phyloP scores from a whole-genome alignment of 1,140 invertebrate genomes.

The Neodiprion virginianus region DNA sequence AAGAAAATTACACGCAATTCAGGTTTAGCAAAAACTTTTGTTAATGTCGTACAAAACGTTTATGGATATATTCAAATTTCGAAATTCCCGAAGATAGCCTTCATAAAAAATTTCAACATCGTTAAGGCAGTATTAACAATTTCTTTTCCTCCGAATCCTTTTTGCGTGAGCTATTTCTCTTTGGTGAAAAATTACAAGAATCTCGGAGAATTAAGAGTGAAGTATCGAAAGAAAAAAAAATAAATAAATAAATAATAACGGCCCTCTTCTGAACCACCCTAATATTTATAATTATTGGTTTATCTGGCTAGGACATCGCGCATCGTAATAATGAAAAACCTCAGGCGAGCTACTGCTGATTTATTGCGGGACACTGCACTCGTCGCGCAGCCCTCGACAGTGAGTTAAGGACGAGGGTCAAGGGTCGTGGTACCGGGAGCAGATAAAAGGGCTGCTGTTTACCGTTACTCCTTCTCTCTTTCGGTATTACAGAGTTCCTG shows the following conservation, averaged over 20 bases:
- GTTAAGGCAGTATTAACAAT: too few species aligned
- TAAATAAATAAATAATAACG: not conserved
- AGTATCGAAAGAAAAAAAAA: too few species aligned
- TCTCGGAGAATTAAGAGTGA: too few species aligned
- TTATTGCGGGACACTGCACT: constrained; percentile 38
- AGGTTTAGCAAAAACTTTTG: not conserved
- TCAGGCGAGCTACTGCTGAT: constrained; percentile 21
- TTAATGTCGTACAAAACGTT: too few species aligned
- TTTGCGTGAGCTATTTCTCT: not conserved
- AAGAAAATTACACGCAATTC: not conserved
- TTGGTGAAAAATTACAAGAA: too few species aligned
- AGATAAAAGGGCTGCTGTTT: constrained; percentile 38
- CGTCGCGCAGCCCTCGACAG: constrained; percentile 13
- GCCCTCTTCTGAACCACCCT: constrained; percentile 10
- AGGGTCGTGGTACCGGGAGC: constrained; percentile 13
- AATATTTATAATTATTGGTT: constrained; percentile 16
- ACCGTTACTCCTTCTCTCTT: constrained; percentile 39
- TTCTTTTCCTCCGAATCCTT: not conserved
- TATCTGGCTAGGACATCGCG: constrained; percentile 11
- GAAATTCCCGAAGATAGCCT: too few species aligned
- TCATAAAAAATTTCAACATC: too few species aligned
- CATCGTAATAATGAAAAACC: not conserved
- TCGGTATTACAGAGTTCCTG: constrained; percentile 31
- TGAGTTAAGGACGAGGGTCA: not conserved
- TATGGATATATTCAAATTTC: too few species aligned